phyloP scores from a whole-genome alignment of 64 coral and sea anemone species.

The Trachythela sp. region DNA sequence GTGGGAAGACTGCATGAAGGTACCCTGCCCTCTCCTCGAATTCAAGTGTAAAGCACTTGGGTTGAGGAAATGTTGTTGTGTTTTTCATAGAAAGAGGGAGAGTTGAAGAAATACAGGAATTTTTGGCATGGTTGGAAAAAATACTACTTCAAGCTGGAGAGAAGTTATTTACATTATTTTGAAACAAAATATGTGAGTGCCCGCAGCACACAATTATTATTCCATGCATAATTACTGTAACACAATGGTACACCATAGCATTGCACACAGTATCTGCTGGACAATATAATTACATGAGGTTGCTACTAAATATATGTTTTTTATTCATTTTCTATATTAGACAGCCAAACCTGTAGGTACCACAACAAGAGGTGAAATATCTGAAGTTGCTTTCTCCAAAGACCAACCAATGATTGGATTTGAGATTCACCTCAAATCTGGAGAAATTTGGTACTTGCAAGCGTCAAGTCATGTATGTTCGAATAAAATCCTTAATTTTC shows the following conservation, averaged over 20 bases:
- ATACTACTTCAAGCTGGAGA: slow-evolving; percentile 85
- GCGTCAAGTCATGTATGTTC: slow-evolving; percentile 49
- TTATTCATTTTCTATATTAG: slow-evolving; percentile 23
- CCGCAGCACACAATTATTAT: no score
- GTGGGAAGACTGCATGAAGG: no score
- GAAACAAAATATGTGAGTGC: slow-evolving; percentile 92
- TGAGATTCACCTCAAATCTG: slow-evolving; percentile 62
- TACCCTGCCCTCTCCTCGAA: no score
- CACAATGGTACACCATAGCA: no score
- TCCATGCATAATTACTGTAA: no score
- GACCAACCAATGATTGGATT: slow-evolving; percentile 47
- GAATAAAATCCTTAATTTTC: not conserved
- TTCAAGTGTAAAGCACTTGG: no score
- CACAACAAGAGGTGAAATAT: slow-evolving; percentile 64
- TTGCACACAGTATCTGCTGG: not conserved
- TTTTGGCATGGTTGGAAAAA: slow-evolving; percentile 71
- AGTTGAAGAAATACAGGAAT: slow-evolving; percentile 83
- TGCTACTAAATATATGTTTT: not conserved
- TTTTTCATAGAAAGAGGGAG: slow-evolving; percentile 73
- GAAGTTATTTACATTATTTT: slow-evolving; percentile 97
- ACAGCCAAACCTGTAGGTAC: slow-evolving; percentile 48
- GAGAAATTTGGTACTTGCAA: slow-evolving; percentile 59
- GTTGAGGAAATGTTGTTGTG: no score
- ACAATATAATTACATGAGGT: not conserved
- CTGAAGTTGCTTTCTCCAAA: slow-evolving; percentile 29